Conservation (phyloP, 2,888 invertebrate genomes). For the Rotaria sp. region DNA sequence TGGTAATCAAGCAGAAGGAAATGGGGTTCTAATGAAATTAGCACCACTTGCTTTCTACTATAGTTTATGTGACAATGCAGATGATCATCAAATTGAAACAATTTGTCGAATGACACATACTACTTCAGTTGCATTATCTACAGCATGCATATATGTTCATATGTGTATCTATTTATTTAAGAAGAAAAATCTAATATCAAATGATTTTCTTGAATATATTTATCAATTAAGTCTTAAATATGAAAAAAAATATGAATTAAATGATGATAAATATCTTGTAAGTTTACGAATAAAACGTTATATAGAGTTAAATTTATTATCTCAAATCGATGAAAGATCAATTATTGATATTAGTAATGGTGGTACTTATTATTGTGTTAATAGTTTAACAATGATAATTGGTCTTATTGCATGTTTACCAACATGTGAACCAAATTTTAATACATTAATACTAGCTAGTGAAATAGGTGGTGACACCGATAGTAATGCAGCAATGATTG, state of each 20-base stretch:
- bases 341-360: conserved; percentile 18
- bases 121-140: neutral
- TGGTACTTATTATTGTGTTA: neutral
- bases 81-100: neutral
- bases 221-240: neutral
- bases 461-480: conserved; percentile 14
- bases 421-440: neutral
- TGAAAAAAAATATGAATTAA: neutral
- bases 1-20: neutral
- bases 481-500: conserved; percentile 5
- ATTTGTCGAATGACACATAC: conserved; percentile 5
- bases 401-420: conserved; percentile 14
- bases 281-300: neutral
- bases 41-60: conserved; percentile 7
- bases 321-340: neutral
- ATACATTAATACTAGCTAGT: neutral
- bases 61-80: neutral
- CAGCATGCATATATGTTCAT: neutral
- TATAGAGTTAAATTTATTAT: neutral
- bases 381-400: conserved; percentile 5
- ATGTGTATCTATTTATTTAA: neutral
- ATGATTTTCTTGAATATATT: neutral
- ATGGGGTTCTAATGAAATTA: conserved; percentile 22
- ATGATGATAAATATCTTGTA: neutral
- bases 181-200: neutral